Evolutionary conservation across 2,888 invertebrate genomes (phyloP), one percentile per base, ranked within the genome.

Genomic region (Lathronympha strigana): DNA sequence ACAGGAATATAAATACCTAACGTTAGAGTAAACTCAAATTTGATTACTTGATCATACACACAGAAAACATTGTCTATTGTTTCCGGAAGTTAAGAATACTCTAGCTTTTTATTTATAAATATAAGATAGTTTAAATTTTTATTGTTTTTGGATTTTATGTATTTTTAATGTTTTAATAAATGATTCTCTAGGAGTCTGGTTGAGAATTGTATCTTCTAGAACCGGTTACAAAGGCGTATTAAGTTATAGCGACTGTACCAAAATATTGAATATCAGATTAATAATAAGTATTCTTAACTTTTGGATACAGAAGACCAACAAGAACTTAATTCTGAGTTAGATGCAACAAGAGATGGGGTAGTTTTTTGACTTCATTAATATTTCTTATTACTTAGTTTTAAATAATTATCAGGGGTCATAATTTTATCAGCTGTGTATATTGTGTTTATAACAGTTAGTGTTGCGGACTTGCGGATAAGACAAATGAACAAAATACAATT

Each of bases 1-100:
- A 62, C 58, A 47, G 19, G 51, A 58, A 36, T 51, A 53, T 43
- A 58, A 58, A 1, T 31, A 40, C 15, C 15, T 45, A 36, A 50
- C 51, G 51, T 45, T 51, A 50, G 8, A 60, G 11, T 19, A 58
- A 63, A 19, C 45, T 45, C 53, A 62, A 33, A 19, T 19, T 15
- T 40, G 0, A 40, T 40, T 15, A 40, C 6, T 0, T 2, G 2
- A 1, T 1, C 17, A 17, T 9, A 38, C n/a, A 40, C 9, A 40
- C 17, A 40, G 17, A 17, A 40, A 40, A 8, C 2, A 17, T 11
- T 13, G 19, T 9, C 0, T 8, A 2, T 40, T 40, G 9, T 17
- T 17, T 17, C 17, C 17, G 17, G 17, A 2, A 40, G 17, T 40
- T 17, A 9, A 40, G 17, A 9, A 40, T 9, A 40, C 17, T 8